These are phyloP conservation scores for Vanessa cardui DNA, from an alignment of 2,888 invertebrate species.

Conservation along the genomic window DNA sequence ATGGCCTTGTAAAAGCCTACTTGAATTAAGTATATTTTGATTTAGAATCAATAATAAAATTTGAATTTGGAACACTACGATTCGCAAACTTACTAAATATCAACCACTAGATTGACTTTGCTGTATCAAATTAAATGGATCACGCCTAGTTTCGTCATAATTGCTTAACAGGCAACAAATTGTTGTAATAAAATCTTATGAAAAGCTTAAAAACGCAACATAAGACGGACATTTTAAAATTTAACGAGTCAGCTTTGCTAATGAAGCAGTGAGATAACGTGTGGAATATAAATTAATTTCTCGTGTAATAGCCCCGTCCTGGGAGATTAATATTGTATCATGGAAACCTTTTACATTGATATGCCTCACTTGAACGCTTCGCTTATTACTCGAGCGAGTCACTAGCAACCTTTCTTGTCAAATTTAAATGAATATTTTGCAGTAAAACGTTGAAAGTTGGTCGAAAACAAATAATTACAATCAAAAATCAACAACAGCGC, in stretches of 20 bases:
- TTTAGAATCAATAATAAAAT: too few relatives aligned
- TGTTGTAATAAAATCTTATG: constrained; percentile 5
- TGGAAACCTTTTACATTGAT: constrained; percentile 65
- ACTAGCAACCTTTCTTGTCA: not conserved
- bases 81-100: too few relatives aligned
- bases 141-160: too few relatives aligned
- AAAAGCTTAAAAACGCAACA: constrained; percentile 21
- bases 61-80: too few relatives aligned
- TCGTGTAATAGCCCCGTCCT: constrained; percentile 56
- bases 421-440: too few relatives aligned
- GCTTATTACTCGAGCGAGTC: not conserved
- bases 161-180: not conserved
- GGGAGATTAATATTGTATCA: constrained; percentile 69
- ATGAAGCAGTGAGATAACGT: constrained; percentile 44
- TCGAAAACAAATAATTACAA: too few relatives aligned
- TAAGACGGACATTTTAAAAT: constrained; percentile 34
- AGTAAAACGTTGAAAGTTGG: too few relatives aligned
- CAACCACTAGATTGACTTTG: too few relatives aligned
- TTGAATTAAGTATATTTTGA: too few relatives aligned
- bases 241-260: constrained; percentile 32
- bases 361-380: constrained; percentile 48
- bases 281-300: constrained; percentile 65
- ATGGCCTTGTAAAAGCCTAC: too few relatives aligned
- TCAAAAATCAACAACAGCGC: too few relatives aligned
- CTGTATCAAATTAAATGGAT: too few relatives aligned